These are phyloP conservation scores for Tolypeutes matacus DNA, from an alignment of 2,797 vertebrate genomes.

Conservation along the genomic window DNA sequence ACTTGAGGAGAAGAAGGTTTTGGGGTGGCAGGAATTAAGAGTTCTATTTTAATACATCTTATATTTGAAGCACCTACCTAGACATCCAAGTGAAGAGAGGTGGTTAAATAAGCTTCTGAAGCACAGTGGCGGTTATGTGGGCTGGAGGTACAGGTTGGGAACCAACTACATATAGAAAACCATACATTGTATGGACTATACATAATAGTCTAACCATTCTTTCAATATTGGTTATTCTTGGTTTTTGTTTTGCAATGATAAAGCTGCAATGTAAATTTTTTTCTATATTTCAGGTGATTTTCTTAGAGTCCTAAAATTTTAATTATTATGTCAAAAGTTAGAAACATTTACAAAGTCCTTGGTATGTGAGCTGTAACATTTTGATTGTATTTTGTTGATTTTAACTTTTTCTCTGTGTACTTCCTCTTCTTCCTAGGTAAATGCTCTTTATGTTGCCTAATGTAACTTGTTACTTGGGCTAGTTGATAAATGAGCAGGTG, in stretches of 20 bases:
- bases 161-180: neutral
- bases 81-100: neutral
- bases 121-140: neutral
- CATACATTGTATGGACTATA: neutral
- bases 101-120: neutral
- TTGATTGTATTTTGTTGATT: slow-evolving; percentile 19
- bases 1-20: no score
- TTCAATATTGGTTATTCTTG: slow-evolving; percentile 27
- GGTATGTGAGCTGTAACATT: slow-evolving; percentile 46
- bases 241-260: slow-evolving; percentile 56
- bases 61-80: neutral
- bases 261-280: slow-evolving; percentile 4
- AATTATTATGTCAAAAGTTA: slow-evolving; percentile 52
- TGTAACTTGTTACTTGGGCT: slow-evolving; percentile 19
- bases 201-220: slow-evolving; percentile 19
- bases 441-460: neutral
- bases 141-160: neutral
- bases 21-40: no score
- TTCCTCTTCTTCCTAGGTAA: slow-evolving; percentile 10
- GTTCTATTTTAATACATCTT: neutral
- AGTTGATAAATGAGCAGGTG: neutral
- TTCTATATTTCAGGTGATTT: slow-evolving; percentile 39
- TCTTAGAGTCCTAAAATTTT: slow-evolving; percentile 44
- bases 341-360: slow-evolving; percentile 54
- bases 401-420: slow-evolving; percentile 14